phyloP scores from a whole-genome alignment of 2,797 vertebrate genomes.

The Syndactyla subalaris region DNA sequence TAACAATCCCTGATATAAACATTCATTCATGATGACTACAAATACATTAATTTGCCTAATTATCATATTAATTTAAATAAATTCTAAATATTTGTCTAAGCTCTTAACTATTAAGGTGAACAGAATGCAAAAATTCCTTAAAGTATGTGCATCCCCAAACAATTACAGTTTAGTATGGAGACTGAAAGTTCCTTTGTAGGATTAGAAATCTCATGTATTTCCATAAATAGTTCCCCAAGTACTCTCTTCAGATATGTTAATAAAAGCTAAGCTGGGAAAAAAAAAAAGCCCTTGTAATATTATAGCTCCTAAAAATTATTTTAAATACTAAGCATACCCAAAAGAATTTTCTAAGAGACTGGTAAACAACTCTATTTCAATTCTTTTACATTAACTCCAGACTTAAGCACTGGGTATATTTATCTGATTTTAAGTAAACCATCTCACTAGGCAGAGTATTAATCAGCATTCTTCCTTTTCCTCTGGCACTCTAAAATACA shows the following conservation, averaged over 20 bases:
- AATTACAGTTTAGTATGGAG: not conserved
- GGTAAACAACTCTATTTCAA: not conserved
- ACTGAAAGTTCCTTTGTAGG: not conserved
- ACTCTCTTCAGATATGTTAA: not conserved
- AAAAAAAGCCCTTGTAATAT: rapidly evolving
- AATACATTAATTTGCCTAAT: not conserved
- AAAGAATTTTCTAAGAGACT: not conserved
- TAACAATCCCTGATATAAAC: not conserved
- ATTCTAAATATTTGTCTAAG: not conserved
- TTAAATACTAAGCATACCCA: not conserved
- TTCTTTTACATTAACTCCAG: not conserved
- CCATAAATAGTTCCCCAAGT: not conserved
- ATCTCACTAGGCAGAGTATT: not conserved
- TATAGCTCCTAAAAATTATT: not conserved
- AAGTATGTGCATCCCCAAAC: not conserved
- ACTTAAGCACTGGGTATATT: not conserved
- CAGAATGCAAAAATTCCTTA: not conserved
- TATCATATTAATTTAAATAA: not conserved
- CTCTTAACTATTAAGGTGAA: not conserved
- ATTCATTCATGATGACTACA: not conserved
- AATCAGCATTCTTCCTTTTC: not conserved
- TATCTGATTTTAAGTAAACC: not conserved
- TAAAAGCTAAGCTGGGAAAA: not conserved
- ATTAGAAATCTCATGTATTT: not conserved
- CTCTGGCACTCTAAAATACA: not conserved